These are phyloP conservation scores for Ailurus styani DNA, from an alignment of 2,113 vertebrate genomes.

Conservation along the genomic window DNA sequence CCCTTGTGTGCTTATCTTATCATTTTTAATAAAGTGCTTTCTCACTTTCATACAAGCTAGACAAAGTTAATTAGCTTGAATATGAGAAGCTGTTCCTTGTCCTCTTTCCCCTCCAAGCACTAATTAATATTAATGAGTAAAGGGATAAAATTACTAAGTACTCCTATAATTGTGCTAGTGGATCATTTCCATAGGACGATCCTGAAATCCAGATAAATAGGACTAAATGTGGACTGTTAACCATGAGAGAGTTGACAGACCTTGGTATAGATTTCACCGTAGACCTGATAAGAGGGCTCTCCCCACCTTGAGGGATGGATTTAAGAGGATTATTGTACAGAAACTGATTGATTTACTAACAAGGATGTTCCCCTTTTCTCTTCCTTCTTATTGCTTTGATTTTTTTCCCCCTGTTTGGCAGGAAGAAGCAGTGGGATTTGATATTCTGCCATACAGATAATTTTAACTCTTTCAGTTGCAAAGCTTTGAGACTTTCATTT, in stretches of 20 bases:
- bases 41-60: background rate
- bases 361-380: background rate
- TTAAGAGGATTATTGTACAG: background rate
- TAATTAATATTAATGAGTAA: slow-evolving; percentile 63
- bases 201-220: background rate
- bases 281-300: background rate
- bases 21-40: slow-evolving; percentile 7
- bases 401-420: background rate
- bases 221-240: background rate
- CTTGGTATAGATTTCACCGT: background rate
- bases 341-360: background rate
- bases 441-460: background rate
- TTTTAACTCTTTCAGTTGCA: background rate
- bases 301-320: background rate
- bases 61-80: slow-evolving; percentile 30
- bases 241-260: background rate
- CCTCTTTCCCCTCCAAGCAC: slow-evolving; percentile 6
- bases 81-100: slow-evolving; percentile 3
- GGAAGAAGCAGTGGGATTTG: background rate
- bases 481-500: background rate
- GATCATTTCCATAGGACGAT: slow-evolving; percentile 9
- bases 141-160: slow-evolving; percentile 12
- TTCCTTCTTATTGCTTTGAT: background rate
- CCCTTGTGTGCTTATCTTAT: background rate
- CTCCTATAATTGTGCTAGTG: background rate